These are phyloP conservation scores for Knipowitschia caucasica DNA, from an alignment of 2,797 vertebrate genomes.

Conservation along the genomic window DNA sequence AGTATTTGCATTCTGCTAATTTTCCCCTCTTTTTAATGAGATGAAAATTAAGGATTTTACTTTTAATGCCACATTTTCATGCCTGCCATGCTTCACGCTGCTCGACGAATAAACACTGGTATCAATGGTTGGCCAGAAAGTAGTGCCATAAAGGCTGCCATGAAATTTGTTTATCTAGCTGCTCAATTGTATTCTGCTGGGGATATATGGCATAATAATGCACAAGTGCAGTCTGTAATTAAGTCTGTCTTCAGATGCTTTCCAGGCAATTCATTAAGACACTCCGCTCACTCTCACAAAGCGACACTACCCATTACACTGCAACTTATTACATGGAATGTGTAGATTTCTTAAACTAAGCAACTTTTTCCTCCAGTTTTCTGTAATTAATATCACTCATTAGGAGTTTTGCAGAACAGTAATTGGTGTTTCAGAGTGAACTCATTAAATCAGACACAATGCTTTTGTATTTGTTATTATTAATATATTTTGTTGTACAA, in stretches of 20 bases:
- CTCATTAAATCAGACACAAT: conserved; percentile 56
- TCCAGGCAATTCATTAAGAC: conserved; percentile 79
- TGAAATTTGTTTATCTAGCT: conserved; percentile 79
- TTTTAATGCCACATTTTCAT: conserved; percentile 80
- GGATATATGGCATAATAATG: conserved; percentile 75
- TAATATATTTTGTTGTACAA: no score
- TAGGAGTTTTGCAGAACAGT: conserved; percentile 58
- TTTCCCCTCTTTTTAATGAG: conserved; percentile 75
- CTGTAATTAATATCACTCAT: conserved; percentile 69
- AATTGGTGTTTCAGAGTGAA: conserved; percentile 59
- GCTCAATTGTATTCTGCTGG: conserved; percentile 66
- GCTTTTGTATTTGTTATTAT: conserved; percentile 26
- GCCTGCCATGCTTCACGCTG: conserved; percentile 75
- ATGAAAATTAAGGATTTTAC: conserved; percentile 84
- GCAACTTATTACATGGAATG: conserved; percentile 69
- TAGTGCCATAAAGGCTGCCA: conserved; percentile 70
- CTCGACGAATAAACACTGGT: conserved; percentile 81
- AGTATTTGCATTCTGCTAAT: conserved; percentile 74
- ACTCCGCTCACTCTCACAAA: conserved; percentile 69
- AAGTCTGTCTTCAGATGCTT: conserved; percentile 81
- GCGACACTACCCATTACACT: conserved; percentile 67
- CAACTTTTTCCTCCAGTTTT: conserved; percentile 55
- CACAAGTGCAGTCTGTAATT: conserved; percentile 73
- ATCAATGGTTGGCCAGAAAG: conserved; percentile 79
- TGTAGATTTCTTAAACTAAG: conserved; percentile 52